A percentile compares a stretch with the other conserved stretches of the same genome.
Evolutionary conservation across 2,797 vertebrate species (phyloP).

Genomic region (Molossus molossus): DNA sequence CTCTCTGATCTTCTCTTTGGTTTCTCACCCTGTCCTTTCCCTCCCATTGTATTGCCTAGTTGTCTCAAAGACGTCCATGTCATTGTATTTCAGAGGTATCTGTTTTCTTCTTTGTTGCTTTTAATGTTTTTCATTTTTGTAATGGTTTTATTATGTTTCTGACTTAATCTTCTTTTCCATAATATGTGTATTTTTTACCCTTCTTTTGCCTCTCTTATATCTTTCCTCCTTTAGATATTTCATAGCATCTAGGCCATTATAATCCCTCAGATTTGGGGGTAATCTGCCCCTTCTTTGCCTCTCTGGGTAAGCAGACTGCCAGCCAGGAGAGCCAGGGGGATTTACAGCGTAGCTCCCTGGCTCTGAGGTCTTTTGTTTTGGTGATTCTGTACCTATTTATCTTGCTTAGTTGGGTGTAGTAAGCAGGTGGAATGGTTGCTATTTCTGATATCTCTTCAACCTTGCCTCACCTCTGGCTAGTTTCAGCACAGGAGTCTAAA

Average conservation of each 20-base stretch:
- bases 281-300: not conserved
- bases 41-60: not conserved
- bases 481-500: not conserved
- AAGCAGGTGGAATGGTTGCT: not conserved
- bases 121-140: constrained; percentile 19
- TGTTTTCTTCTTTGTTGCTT: constrained; percentile 43
- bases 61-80: constrained; percentile 15
- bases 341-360: not conserved
- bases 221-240: not conserved
- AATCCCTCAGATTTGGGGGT: not conserved
- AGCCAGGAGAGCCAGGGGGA: not conserved
- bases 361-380: not conserved
- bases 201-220: not conserved
- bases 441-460: constrained; percentile 16
- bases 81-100: not conserved
- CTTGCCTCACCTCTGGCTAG: not conserved
- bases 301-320: not conserved
- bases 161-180: not conserved
- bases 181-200: not conserved
- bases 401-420: not conserved
- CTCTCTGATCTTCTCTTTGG: not conserved
- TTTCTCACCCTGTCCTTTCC: not conserved
- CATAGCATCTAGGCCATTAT: not conserved
- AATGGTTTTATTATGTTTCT: not conserved
- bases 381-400: not conserved